Evolutionary conservation across 2,113 vertebrate genomes (phyloP).

Genomic region (Salvelinus namaycush): DNA sequence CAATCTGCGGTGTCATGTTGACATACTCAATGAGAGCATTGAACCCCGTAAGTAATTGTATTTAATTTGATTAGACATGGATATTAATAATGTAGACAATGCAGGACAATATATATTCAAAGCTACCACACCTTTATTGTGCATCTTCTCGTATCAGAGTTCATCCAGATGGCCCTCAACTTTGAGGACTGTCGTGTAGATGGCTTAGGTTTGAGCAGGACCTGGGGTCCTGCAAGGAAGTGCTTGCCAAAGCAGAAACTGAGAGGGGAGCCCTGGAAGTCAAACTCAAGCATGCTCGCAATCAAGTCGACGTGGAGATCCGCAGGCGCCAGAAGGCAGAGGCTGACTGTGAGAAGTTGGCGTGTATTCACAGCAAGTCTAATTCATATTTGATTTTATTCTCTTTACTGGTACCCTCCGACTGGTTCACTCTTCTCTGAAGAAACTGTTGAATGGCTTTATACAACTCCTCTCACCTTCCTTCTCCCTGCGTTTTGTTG

Average conservation of each 20-base stretch:
- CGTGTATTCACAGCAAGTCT: constrained; percentile 60
- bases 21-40: constrained; percentile 84
- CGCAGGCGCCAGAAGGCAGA: constrained; percentile 91
- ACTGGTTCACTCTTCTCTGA: neutral
- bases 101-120: neutral
- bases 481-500: neutral
- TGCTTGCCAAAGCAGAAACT: constrained; percentile 85
- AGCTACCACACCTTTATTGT: neutral
- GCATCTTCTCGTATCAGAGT: constrained; percentile 73
- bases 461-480: neutral
- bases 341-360: constrained; percentile 90
- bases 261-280: constrained; percentile 89
- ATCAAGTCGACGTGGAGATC: constrained; percentile 97
- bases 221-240: constrained; percentile 81
- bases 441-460: neutral
- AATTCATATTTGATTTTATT: too few relatives aligned
- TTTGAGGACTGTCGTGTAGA: constrained; percentile 87
- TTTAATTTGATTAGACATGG: neutral
- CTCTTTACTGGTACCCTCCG: neutral
- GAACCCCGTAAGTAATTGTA: constrained; percentile 84
- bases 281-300: constrained; percentile 96
- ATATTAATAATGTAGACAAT: neutral
- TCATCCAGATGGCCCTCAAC: constrained; percentile 88
- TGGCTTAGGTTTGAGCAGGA: constrained; percentile 82
- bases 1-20: constrained; percentile 79